Percentiles rank a stretch among this genome's conserved stretches.
These are phyloP conservation scores for Lasioglossum morio DNA, from an alignment of 2,888 invertebrate species.

Conservation along the genomic window DNA sequence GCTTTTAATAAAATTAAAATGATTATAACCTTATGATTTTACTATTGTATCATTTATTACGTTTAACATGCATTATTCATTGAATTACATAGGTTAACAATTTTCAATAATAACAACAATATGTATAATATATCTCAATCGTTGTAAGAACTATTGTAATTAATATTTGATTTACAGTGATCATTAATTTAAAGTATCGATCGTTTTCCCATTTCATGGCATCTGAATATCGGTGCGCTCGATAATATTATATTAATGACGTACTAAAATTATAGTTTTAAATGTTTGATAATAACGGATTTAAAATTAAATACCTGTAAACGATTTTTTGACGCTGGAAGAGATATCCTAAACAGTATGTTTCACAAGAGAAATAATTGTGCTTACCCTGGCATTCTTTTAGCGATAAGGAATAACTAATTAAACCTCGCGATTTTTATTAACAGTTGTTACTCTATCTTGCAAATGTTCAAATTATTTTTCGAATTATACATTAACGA, in stretches of 20 bases:
- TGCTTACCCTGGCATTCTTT: constrained; percentile 72
- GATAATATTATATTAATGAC: neutral
- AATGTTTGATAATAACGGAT: constrained; percentile 26
- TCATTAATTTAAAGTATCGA: constrained; percentile 1
- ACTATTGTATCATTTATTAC: neutral
- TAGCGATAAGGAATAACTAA: constrained; percentile 45
- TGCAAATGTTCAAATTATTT: constrained; percentile 3
- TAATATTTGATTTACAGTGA: neutral
- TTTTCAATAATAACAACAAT: neutral
- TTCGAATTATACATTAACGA: constrained; percentile 10
- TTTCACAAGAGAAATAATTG: constrained; percentile 53
- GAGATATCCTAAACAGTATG: constrained; percentile 54
- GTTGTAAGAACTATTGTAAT: neutral
- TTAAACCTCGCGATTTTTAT: constrained; percentile 38
- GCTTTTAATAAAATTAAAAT: neutral
- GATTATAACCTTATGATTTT: neutral
- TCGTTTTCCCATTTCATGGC: neutral
- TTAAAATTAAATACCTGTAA: constrained; percentile 52
- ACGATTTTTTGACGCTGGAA: constrained; percentile 36
- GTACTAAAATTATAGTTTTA: constrained; percentile 4
- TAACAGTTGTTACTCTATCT: constrained; percentile 17
- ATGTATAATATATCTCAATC: neutral
- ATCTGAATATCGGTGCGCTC: neutral
- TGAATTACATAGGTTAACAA: neutral
- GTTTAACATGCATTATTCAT: neutral